Evolutionary conservation across 2,797 vertebrate species (phyloP).

Genomic region (Pangasius larnaudii): DNA sequence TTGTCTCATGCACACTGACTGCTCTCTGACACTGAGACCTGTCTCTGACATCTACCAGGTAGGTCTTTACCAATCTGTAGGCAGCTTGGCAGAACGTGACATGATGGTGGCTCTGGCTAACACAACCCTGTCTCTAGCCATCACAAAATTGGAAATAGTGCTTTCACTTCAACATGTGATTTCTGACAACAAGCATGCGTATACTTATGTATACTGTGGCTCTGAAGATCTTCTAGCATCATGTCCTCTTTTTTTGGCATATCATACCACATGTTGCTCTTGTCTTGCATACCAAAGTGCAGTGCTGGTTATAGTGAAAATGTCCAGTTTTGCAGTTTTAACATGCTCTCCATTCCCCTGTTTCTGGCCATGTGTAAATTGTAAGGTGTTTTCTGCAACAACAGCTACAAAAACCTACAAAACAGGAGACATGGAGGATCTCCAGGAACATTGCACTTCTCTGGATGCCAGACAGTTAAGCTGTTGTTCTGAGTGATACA

Average conservation of each 20-base stretch:
- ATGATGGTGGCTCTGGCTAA: conserved; percentile 3
- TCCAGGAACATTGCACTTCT: not conserved
- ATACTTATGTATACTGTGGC: not conserved
- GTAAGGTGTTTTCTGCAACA: conserved; percentile 7
- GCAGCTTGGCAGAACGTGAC: conserved; percentile 15
- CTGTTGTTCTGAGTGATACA: not conserved
- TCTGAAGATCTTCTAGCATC: not conserved
- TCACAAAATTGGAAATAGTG: not conserved
- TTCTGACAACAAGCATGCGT: not conserved
- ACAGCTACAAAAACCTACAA: not conserved
- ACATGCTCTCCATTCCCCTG: not conserved
- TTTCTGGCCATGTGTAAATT: conserved; percentile 36
- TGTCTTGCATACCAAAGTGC: not conserved
- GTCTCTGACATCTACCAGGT: conserved; percentile 21
- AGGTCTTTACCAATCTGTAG: conserved; percentile 3
- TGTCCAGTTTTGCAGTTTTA: conserved; percentile 2
- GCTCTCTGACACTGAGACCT: conserved; percentile 21
- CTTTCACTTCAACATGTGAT: not conserved
- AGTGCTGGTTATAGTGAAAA: not conserved
- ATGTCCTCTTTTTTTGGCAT: conserved; percentile 21
- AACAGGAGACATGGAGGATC: not conserved
- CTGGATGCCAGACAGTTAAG: not conserved
- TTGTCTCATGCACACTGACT: conserved; percentile 33
- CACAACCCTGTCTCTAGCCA: not conserved
- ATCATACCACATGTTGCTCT: not conserved